Conservation (phyloP, 1,140 invertebrate genomes). For the Trypoxylus dichotomus region DNA sequence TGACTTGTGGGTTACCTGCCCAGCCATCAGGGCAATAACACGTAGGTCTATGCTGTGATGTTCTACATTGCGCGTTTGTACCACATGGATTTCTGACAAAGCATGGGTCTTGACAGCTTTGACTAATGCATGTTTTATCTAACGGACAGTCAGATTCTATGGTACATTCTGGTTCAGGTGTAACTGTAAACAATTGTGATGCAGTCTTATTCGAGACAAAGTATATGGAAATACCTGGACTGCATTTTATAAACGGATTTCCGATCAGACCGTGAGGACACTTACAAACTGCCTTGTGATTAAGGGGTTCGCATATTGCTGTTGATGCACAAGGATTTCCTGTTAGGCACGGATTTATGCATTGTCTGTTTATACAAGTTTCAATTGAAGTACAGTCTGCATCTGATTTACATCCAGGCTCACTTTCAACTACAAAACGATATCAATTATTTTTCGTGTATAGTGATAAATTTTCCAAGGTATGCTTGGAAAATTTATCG, state of each 20-base stretch:
- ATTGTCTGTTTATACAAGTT: constrained; percentile 72
- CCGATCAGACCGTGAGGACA: constrained; percentile 76
- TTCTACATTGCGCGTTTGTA: constrained; percentile 73
- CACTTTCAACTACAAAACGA: constrained; percentile 45
- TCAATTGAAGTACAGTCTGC: constrained; percentile 72
- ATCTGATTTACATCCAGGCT: constrained; percentile 69
- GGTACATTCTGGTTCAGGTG: constrained; percentile 64
- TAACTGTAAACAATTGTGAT: constrained; percentile 37
- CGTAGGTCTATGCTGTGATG: constrained; percentile 71
- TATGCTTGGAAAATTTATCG: constrained; percentile 1
- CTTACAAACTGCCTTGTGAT: constrained; percentile 75
- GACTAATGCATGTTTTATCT: constrained; percentile 76
- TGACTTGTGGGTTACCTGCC: constrained; percentile 82
- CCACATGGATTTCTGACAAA: constrained; percentile 75
- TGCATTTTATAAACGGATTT: constrained; percentile 79
- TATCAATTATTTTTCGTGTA: background rate
- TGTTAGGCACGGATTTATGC: constrained; percentile 75
- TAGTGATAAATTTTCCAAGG: background rate
- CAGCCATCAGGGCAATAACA: constrained; percentile 82
- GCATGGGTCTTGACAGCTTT: constrained; percentile 79
- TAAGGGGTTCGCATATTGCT: constrained; percentile 74
- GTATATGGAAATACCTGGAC: constrained; percentile 56
- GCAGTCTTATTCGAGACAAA: constrained; percentile 15
- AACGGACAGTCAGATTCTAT: constrained; percentile 72
- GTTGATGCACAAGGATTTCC: constrained; percentile 76